Conservation (phyloP, 1,140 invertebrate genomes). For the Lasaia peninsularis region DNA sequence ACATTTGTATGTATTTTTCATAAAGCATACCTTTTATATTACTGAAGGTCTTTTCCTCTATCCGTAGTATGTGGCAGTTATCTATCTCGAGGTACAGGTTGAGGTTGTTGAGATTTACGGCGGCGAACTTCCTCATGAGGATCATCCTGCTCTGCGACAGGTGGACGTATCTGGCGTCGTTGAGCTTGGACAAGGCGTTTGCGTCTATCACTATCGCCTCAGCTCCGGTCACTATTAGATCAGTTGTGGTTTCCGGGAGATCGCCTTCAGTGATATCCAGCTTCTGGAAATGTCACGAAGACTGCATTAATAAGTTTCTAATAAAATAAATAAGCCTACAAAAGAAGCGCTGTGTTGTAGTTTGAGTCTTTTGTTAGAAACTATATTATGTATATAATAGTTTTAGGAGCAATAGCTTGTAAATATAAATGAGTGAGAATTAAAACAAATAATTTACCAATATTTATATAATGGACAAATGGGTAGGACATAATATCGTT, state of each 20-base stretch:
- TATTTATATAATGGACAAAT: too few species aligned
- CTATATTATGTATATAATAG: too few species aligned
- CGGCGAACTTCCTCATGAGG: constrained; percentile 42
- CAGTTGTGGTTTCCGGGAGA: constrained; percentile 78
- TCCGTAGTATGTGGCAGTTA: constrained; percentile 37
- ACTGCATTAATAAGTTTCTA: not conserved
- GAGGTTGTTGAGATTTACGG: constrained; percentile 43
- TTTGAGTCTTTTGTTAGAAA: too few species aligned
- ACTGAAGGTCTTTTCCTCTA: constrained; percentile 51
- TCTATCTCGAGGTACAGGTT: constrained; percentile 53
- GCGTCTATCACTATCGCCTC: constrained; percentile 77
- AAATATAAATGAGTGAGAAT: too few species aligned
- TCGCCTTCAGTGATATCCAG: constrained; percentile 60
- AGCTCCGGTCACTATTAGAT: constrained; percentile 79
- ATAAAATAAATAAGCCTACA: too few species aligned
- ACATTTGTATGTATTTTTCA: not conserved
- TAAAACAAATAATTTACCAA: too few species aligned
- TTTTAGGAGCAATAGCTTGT: too few species aligned
- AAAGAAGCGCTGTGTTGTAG: too few species aligned
- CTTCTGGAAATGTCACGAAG: constrained; percentile 32
- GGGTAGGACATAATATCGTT: too few species aligned
- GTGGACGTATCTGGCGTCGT: constrained; percentile 42
- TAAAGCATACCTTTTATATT: constrained; percentile 51
- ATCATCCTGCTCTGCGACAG: constrained; percentile 36
- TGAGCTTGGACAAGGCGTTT: constrained; percentile 53